Evolutionary conservation across 2,888 invertebrate species (phyloP), one percentile per base, ranked within the genome.

Genomic region (Trypoxylon attenuatum): DNA sequence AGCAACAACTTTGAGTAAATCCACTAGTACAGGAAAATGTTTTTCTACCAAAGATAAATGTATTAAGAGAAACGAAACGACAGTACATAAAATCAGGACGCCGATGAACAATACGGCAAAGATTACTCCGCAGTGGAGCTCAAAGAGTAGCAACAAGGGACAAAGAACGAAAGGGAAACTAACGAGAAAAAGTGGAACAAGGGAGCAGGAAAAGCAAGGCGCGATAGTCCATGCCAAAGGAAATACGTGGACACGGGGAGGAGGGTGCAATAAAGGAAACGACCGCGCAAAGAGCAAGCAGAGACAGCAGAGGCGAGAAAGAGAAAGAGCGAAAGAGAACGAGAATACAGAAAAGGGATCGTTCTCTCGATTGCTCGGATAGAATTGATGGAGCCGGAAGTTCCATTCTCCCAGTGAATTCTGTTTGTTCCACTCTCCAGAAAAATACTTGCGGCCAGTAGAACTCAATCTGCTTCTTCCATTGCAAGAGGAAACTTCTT

Each of bases 381-480:
- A 25, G 41, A 64, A 60, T 60, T 45, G 59, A 64, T 64, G 45
- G 59, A 53, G 59, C 54, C 50, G 41, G 29, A 21, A 6, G 19
- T 10, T 6, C 58, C 47, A 43, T 58, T 47, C 56, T 27, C 45
- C 19, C 33, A 46, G 46, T 43, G 33, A 19, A 25, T 57, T 58
- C 45, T 58, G 41, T 61, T 55, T 61, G 59, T 43, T 1, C 10
- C 10, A 33, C 13, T 33, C 25, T 13, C 3, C 13, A 33, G 2
- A 33, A n/a, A n/a, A n/a, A n/a, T n/a, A n/a, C n/a, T n/a, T n/a
- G n/a, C n/a, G n/a, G n/a, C n/a, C n/a, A n/a, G n/a, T n/a, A n/a
- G n/a, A n/a, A n/a, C n/a, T n/a, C n/a, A n/a, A n/a, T n/a, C n/a
- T n/a, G n/a, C n/a, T n/a, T n/a, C n/a, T n/a, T n/a, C n/a, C n/a